Conservation (phyloP, 1,140 invertebrate genomes). For the Dufourea novaeangliae region DNA sequence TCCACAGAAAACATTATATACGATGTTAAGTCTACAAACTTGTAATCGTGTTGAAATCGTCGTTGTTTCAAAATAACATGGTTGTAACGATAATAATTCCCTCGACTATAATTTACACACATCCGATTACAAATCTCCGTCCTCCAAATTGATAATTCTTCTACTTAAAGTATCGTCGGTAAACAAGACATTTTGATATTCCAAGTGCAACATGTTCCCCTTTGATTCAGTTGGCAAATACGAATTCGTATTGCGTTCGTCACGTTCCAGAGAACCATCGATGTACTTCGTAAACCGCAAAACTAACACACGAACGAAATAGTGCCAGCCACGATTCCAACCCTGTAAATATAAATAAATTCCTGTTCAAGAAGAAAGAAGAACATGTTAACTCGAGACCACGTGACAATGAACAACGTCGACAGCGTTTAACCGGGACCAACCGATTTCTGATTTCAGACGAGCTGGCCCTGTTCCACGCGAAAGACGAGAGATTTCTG, state of each 20-base stretch:
- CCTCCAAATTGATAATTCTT: neutral
- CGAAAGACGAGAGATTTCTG: neutral
- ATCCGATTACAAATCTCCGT: too few relatives aligned
- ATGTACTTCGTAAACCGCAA: too few relatives aligned
- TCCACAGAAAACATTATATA: too few relatives aligned
- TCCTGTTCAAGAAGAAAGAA: slow-evolving; percentile 10
- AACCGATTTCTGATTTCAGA: slow-evolving; percentile 54
- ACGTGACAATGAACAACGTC: neutral
- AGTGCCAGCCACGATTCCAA: neutral
- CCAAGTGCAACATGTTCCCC: too few relatives aligned
- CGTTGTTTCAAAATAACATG: too few relatives aligned
- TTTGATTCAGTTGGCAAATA: too few relatives aligned
- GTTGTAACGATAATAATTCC: neutral
- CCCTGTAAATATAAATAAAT: neutral
- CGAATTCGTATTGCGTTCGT: too few relatives aligned
- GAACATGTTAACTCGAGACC: neutral
- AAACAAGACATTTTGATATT: too few relatives aligned
- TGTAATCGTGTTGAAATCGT: too few relatives aligned
- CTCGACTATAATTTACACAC: too few relatives aligned
- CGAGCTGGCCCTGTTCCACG: neutral
- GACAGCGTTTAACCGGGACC: slow-evolving; percentile 7
- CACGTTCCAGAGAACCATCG: too few relatives aligned
- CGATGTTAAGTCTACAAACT: too few relatives aligned
- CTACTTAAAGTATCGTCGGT: neutral
- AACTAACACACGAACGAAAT: neutral